These are phyloP conservation scores for Meteorus cinctellus DNA, from an alignment of 2,888 invertebrate genomes.

Conservation along the genomic window DNA sequence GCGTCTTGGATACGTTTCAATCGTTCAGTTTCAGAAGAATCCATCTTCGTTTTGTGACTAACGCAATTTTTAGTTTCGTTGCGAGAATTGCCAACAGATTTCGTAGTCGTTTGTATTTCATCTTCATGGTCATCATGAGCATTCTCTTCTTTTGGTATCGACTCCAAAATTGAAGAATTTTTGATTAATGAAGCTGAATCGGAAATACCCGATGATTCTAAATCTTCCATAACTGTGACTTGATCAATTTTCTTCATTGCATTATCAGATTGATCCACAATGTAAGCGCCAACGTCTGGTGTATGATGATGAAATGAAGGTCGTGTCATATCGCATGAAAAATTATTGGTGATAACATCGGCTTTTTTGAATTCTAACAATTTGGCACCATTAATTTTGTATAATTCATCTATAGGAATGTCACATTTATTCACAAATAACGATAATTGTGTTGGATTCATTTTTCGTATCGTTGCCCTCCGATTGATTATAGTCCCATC, in stretches of 20 bases:
- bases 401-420: conserved; percentile 77
- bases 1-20: neutral
- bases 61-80: neutral
- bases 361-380: neutral
- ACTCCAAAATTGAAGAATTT: conserved; percentile 51
- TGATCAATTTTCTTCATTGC: conserved; percentile 29
- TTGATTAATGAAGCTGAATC: conserved; percentile 54
- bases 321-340: conserved; percentile 7
- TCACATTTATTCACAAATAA: conserved; percentile 78
- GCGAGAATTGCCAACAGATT: conserved; percentile 14
- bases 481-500: conserved; percentile 78
- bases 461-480: conserved; percentile 80
- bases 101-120: conserved; percentile 35
- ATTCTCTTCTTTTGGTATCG: conserved; percentile 38
- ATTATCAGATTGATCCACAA: neutral
- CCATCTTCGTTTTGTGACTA: conserved; percentile 4
- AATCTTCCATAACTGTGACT: conserved; percentile 64
- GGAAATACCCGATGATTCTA: conserved; percentile 53
- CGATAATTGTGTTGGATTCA: conserved; percentile 81
- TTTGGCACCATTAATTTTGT: conserved; percentile 74
- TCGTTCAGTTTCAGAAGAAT: neutral
- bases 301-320: neutral
- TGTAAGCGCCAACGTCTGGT: neutral
- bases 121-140: conserved; percentile 42
- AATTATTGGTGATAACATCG: neutral